These are phyloP conservation scores for Drosophila willistoni DNA, from an alignment of 1,140 invertebrate genomes.

Conservation along the genomic window DNA sequence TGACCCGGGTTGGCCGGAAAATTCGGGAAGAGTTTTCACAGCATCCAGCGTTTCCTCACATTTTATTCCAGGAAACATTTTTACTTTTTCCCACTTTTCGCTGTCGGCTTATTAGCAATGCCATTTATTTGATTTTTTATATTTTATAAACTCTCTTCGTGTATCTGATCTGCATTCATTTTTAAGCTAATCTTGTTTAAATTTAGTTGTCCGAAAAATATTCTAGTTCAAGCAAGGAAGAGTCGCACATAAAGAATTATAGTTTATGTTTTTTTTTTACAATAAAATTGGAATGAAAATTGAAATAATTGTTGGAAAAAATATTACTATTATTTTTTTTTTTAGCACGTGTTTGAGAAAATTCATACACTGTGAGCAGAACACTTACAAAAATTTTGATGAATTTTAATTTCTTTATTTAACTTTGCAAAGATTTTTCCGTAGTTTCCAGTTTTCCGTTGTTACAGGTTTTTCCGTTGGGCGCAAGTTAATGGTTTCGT, in stretches of 20 bases:
- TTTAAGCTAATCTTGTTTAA: neutral
- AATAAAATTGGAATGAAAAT: neutral
- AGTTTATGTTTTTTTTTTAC: neutral
- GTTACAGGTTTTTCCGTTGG: slow-evolving; percentile 1
- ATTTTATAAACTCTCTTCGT: neutral
- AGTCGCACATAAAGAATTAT: neutral
- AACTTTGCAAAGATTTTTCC: neutral
- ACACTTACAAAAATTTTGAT: neutral
- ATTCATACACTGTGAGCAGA: slow-evolving; percentile 5
- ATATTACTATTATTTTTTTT: neutral
- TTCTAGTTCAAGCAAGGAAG: slow-evolving; percentile 4
- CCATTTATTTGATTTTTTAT: neutral
- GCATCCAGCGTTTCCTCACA: no score
- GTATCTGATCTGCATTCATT: slow-evolving; percentile 1
- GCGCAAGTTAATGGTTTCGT: neutral
- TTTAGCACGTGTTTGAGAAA: neutral
- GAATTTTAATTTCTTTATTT: neutral
- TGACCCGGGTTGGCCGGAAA: no score
- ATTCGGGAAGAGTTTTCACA: no score
- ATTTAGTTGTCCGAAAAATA: neutral
- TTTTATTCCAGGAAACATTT: no score
- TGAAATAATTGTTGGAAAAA: neutral
- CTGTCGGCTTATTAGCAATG: neutral
- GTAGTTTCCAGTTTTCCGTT: neutral
- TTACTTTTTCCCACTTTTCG: slow-evolving; percentile 2